A percentile compares a stretch with the other conserved stretches of the same genome.
These are phyloP conservation scores for Lasiurus borealis DNA, from an alignment of 2,113 vertebrate species.

Conservation along the genomic window DNA sequence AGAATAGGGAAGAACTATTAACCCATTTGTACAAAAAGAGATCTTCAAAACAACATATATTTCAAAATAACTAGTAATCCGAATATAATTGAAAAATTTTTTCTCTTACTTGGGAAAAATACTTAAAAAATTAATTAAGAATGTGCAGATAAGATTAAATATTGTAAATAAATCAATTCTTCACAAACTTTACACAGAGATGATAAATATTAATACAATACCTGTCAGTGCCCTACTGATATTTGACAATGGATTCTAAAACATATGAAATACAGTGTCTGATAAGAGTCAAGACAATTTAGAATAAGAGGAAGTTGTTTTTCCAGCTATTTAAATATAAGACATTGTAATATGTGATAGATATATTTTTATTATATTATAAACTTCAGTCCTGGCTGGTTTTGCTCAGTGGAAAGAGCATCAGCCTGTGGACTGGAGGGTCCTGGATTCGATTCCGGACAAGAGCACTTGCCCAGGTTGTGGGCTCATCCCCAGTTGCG, in stretches of 20 bases:
- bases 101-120: not conserved
- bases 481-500: too few relatives aligned
- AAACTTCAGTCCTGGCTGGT: not conserved
- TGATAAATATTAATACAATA: not conserved
- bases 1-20: not conserved
- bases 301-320: not conserved
- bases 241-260: conserved; percentile 44
- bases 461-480: too few relatives aligned
- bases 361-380: conserved; percentile 32
- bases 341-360: not conserved
- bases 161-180: conserved; percentile 36
- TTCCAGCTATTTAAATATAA: conserved; percentile 15
- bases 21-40: not conserved
- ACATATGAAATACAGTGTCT: conserved; percentile 25
- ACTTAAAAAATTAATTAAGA: conserved; percentile 35
- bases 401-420: too few relatives aligned
- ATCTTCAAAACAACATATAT: conserved; percentile 1
- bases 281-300: conserved; percentile 20
- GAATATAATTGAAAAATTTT: not conserved
- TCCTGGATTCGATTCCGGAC: too few relatives aligned
- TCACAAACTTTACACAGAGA: not conserved
- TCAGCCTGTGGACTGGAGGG: too few relatives aligned
- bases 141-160: conserved; percentile 34
- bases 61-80: conserved; percentile 33
- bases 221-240: not conserved